Evolutionary conservation across 2,113 vertebrate species (phyloP).

Genomic region (Ptychochromis oligacanthus): DNA sequence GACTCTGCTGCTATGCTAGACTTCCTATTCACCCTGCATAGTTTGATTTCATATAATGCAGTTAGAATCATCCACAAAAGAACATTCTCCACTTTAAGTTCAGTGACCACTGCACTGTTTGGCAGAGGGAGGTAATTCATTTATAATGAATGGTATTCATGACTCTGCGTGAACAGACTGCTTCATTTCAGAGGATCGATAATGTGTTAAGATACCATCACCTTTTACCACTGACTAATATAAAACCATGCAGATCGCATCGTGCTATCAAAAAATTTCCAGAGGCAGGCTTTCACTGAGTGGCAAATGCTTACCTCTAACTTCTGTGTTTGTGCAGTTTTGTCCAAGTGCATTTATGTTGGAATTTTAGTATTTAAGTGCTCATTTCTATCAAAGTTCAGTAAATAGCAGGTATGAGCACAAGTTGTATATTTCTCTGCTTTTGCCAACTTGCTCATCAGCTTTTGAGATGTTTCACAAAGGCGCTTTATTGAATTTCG

Average conservation of each 20-base stretch:
- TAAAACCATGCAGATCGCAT: slow-evolving; percentile 7
- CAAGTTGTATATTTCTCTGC: background rate
- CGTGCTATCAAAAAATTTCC: slow-evolving; percentile 11
- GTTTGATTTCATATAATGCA: background rate
- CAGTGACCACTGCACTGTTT: background rate
- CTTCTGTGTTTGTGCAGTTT: background rate
- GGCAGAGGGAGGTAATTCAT: slow-evolving; percentile 26
- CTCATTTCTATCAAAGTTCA: background rate
- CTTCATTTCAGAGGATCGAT: slow-evolving; percentile 61
- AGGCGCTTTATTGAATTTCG: background rate
- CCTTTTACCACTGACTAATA: slow-evolving; percentile 40
- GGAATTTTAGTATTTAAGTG: background rate
- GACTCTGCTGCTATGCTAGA: slow-evolving; percentile 1
- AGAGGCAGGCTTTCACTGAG: background rate
- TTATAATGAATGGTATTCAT: slow-evolving; percentile 60
- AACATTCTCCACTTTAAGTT: slow-evolving; percentile 26
- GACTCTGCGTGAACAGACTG: slow-evolving; percentile 43
- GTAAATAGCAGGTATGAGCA: background rate
- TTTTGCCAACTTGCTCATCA: background rate
- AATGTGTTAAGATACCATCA: slow-evolving; percentile 46
- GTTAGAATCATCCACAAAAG: slow-evolving; percentile 25
- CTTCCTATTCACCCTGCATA: background rate
- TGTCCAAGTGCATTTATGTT: background rate
- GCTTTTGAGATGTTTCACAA: background rate
- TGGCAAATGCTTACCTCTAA: background rate